phyloP scores from a whole-genome alignment of 92 coral and sea anemone genomes.

The Epizoanthus fatuus region DNA sequence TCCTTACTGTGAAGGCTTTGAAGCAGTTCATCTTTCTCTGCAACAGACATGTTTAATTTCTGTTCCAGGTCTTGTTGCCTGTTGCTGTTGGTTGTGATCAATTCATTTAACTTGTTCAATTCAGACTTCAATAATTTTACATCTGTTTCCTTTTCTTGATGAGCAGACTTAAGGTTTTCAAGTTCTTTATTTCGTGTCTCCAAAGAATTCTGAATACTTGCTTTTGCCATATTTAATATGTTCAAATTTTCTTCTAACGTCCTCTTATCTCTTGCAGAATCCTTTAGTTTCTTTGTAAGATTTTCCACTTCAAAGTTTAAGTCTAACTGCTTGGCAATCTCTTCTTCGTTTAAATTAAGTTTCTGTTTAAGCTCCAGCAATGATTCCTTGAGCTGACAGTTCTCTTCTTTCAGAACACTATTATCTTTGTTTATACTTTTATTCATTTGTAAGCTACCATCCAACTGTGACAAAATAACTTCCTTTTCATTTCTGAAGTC shows the following conservation, averaged over 20 bases:
- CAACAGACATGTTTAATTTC: constrained; percentile 50
- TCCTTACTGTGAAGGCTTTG: constrained; percentile 66
- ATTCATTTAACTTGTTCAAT: constrained; percentile 72
- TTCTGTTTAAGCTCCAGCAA: constrained; percentile 74
- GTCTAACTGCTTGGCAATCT: constrained; percentile 54
- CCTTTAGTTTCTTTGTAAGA: constrained; percentile 62
- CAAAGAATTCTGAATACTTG: constrained; percentile 63
- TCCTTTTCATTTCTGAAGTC: constrained; percentile 73
- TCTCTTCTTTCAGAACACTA: constrained; percentile 71
- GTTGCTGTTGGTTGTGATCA: constrained; percentile 63
- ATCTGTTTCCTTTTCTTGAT: constrained; percentile 80
- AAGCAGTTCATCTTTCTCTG: constrained; percentile 76
- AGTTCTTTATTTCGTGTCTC: constrained; percentile 75
- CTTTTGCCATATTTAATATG: constrained; percentile 71
- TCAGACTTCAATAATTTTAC: constrained; percentile 73
- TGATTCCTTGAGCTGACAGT: constrained; percentile 65
- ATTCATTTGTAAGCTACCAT: constrained; percentile 67
- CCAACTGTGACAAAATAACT: constrained; percentile 65
- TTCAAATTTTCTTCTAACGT: constrained; percentile 67
- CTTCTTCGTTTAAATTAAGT: constrained; percentile 54
- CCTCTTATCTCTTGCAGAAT: constrained; percentile 57
- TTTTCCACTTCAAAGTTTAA: constrained; percentile 79
- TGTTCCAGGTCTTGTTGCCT: constrained; percentile 77
- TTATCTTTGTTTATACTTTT: constrained; percentile 69
- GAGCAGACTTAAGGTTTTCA: constrained; percentile 52